phyloP scores from a whole-genome alignment of 2,888 invertebrate genomes.

The Phorcus lineatus region DNA sequence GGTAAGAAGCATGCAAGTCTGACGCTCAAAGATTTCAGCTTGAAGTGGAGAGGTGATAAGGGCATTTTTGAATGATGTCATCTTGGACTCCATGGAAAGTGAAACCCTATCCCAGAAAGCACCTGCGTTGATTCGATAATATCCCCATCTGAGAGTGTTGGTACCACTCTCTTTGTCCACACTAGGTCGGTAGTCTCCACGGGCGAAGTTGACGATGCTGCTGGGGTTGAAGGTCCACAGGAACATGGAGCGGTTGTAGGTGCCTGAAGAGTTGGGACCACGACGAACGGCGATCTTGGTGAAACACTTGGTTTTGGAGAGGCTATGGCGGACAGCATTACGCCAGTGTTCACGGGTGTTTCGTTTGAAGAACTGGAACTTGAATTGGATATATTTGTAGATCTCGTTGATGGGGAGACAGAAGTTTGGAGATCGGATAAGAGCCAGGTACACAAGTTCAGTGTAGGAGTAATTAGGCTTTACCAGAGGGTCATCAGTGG shows the following conservation, averaged over 20 bases:
- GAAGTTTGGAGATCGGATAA: conserved; percentile 57
- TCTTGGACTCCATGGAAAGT: conserved; percentile 48
- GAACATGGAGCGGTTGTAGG: conserved; percentile 50
- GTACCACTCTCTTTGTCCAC: conserved; percentile 52
- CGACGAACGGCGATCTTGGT: conserved; percentile 54
- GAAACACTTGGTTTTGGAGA: conserved; percentile 63
- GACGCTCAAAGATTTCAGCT: conserved; percentile 47
- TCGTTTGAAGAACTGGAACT: conserved; percentile 54
- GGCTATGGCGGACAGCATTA: conserved; percentile 61
- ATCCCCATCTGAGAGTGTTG: conserved; percentile 56
- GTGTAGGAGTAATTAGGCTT: conserved; percentile 63
- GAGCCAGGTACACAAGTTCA: conserved; percentile 57
- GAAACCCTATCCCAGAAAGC: conserved; percentile 58
- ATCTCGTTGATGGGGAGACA: conserved; percentile 59
- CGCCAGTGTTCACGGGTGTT: conserved; percentile 58
- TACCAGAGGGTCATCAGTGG: conserved; percentile 39
- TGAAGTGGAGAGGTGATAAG: conserved; percentile 36
- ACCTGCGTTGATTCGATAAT: conserved; percentile 51
- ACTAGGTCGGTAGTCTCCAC: conserved; percentile 34
- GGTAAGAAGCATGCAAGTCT: conserved; percentile 37
- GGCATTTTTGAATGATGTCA: conserved; percentile 42
- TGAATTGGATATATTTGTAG: conserved; percentile 53
- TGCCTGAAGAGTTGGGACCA: conserved; percentile 34
- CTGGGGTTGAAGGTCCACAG: conserved; percentile 59
- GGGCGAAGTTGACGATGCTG: conserved; percentile 57